Conservation (phyloP, 2,113 vertebrate species). For the Sialia sialis region DNA sequence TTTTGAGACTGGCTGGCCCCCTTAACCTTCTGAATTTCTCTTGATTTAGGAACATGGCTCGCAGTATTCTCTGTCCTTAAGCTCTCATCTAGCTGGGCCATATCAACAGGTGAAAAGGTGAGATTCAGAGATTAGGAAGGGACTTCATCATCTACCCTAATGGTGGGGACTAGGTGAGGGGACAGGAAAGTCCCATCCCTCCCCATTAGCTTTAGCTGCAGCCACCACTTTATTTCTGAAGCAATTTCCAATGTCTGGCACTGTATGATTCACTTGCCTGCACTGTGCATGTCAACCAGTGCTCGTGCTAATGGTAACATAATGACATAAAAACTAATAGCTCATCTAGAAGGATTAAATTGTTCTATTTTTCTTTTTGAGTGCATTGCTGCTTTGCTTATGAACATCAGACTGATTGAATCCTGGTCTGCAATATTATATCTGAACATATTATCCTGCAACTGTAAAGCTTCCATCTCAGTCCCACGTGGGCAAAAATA, state of each 20-base stretch:
- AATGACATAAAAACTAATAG: not conserved
- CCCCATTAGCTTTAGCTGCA: not conserved
- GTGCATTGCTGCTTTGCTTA: not conserved
- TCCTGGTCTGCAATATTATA: not conserved
- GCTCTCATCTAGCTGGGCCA: not conserved
- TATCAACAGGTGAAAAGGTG: not conserved
- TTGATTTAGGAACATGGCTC: not conserved
- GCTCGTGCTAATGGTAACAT: not conserved
- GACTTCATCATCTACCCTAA: not conserved
- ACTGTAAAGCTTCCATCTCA: not conserved
- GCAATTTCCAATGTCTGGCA: not conserved
- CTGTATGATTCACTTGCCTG: fast-evolving
- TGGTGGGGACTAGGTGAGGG: not conserved
- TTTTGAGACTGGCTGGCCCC: not conserved
- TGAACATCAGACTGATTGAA: not conserved
- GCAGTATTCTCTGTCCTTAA: not conserved
- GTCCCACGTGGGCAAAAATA: not conserved
- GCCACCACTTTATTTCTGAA: not conserved
- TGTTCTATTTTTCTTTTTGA: not conserved
- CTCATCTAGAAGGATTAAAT: not conserved
- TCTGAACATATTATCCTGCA: not conserved
- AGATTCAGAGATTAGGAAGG: not conserved
- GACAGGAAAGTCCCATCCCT: not conserved
- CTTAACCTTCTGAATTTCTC: not conserved
- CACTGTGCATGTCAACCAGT: not conserved